Percentiles rank a stretch among this genome's conserved stretches.
These are phyloP conservation scores for Chaunax sp. DNA, from an alignment of 2,797 vertebrate genomes.

Conservation along the genomic window DNA sequence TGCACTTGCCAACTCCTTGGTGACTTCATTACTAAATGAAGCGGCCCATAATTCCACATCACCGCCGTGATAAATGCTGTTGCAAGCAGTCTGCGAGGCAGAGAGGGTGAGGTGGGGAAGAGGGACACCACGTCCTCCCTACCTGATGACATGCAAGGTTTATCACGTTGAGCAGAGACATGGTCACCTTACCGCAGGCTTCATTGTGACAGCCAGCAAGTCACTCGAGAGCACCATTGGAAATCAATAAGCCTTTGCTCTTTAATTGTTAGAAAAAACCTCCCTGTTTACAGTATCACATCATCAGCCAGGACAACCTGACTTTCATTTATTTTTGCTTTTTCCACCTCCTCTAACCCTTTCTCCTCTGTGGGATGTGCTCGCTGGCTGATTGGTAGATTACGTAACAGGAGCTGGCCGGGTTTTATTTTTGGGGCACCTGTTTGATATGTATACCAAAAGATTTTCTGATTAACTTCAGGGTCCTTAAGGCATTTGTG, in stretches of 20 bases:
- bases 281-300: slow-evolving; percentile 80
- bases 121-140: slow-evolving; percentile 75
- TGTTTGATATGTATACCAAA: slow-evolving; percentile 66
- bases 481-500: slow-evolving; percentile 47
- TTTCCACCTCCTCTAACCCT: slow-evolving; percentile 21
- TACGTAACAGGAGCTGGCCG: slow-evolving; percentile 59
- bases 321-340: slow-evolving; percentile 76
- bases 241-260: slow-evolving; percentile 92
- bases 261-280: slow-evolving; percentile 84
- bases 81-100: slow-evolving; percentile 28
- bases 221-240: slow-evolving; percentile 89
- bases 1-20: slow-evolving; percentile 44
- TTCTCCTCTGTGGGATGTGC: slow-evolving; percentile 56
- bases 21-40: slow-evolving; percentile 76
- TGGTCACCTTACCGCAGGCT: slow-evolving; percentile 91
- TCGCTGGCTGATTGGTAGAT: slow-evolving; percentile 70
- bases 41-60: slow-evolving; percentile 49
- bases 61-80: slow-evolving; percentile 56
- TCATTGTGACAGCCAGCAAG: slow-evolving; percentile 88
- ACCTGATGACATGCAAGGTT: slow-evolving; percentile 79
- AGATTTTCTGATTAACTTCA: slow-evolving; percentile 62
- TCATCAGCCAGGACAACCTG: slow-evolving; percentile 82
- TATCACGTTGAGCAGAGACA: slow-evolving; percentile 80
- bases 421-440: slow-evolving; percentile 52
- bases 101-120: slow-evolving; percentile 7